Evolutionary conservation across 2,113 vertebrate species (phyloP).

Genomic region (human): DNA sequence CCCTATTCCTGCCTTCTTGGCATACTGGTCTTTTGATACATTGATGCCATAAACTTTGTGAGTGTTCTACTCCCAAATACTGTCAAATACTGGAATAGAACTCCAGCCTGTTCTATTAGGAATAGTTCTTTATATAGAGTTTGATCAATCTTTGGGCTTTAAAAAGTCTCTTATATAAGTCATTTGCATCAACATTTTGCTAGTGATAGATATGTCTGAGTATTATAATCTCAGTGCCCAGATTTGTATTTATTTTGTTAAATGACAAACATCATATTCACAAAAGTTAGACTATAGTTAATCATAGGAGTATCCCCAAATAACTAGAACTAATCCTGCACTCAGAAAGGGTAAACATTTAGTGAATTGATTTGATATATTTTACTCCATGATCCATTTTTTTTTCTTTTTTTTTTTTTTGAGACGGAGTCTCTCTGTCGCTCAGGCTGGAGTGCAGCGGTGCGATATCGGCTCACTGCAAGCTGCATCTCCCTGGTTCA

Average conservation of each 20-base stretch:
- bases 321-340: background rate
- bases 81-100: background rate
- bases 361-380: background rate
- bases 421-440: too few relatives aligned
- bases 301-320: background rate
- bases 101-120: background rate
- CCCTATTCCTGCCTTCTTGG: background rate
- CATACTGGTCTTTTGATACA: background rate
- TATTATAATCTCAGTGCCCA: background rate
- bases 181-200: constrained; percentile 19
- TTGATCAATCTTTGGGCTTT: background rate
- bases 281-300: background rate
- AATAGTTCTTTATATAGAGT: background rate
- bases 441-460: too few relatives aligned
- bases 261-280: constrained; percentile 3
- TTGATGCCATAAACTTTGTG: background rate
- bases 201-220: background rate
- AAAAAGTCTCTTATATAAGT: background rate
- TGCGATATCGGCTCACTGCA: too few relatives aligned
- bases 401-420: too few relatives aligned
- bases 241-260: constrained; percentile 13
- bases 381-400: background rate
- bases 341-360: constrained; percentile 1
- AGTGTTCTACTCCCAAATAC: background rate
- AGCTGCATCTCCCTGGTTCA: too few relatives aligned